A percentile compares a stretch with the other conserved stretches of the same genome.
Conservation (phyloP, 2,888 invertebrate species). For the Cantharis flavilabris region DNA sequence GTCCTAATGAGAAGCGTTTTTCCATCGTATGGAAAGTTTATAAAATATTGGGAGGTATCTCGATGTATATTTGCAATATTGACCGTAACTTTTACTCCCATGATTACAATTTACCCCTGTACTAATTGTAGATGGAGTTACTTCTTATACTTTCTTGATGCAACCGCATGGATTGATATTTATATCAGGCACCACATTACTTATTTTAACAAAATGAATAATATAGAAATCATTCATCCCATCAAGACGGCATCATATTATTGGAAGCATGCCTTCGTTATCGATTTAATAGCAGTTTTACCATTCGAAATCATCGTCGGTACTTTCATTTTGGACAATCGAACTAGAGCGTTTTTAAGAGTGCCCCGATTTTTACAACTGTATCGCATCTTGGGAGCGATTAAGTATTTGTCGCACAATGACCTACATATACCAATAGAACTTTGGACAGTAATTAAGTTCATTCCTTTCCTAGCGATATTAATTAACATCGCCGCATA, state of each 20-base stretch:
- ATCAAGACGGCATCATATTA: conserved; percentile 36
- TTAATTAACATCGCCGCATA: conserved; percentile 13
- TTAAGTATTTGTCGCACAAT: neutral
- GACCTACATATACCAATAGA: neutral
- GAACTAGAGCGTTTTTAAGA: conserved; percentile 7
- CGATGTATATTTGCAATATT: conserved; percentile 28
- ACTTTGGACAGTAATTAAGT: conserved; percentile 7
- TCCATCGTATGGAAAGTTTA: conserved; percentile 31
- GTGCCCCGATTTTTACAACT: conserved; percentile 32
- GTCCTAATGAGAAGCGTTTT: conserved; percentile 30
- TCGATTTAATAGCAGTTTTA: conserved; percentile 35
- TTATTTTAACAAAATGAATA: conserved; percentile 35
- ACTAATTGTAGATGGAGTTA: conserved; percentile 10
- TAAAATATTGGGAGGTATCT: conserved; percentile 36
- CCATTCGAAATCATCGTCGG: conserved; percentile 32
- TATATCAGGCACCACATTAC: conserved; percentile 39
- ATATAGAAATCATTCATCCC: conserved; percentile 39
- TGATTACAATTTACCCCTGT: conserved; percentile 12
- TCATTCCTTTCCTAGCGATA: conserved; percentile 19
- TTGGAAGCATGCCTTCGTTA: conserved; percentile 36
- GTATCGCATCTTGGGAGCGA: conserved; percentile 25
- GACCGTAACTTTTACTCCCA: conserved; percentile 27
- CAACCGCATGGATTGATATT: conserved; percentile 35
- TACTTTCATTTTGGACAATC: neutral
- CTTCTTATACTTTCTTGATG: conserved; percentile 31